A percentile compares a stretch with the other conserved stretches of the same genome.
Evolutionary conservation across 2,113 vertebrate species (phyloP).

Genomic region (Laticauda colubrina): DNA sequence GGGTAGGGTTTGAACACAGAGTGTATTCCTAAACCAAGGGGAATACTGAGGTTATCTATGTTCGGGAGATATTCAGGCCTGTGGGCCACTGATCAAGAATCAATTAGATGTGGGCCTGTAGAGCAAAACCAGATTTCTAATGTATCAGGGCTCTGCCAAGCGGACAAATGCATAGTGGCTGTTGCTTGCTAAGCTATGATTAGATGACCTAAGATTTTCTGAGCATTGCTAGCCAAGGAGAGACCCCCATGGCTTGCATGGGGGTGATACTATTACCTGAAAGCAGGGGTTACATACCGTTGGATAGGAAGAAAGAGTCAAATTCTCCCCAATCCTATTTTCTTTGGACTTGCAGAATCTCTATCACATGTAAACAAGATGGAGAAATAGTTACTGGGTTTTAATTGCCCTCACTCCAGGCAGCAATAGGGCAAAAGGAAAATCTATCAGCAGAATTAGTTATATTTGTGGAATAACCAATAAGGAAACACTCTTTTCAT

Average conservation of each 20-base stretch:
- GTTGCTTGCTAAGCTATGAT: background rate
- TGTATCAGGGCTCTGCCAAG: background rate
- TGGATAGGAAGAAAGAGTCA: background rate
- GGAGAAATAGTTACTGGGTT: background rate
- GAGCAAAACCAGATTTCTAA: background rate
- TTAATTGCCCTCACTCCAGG: background rate
- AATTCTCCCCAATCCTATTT: background rate
- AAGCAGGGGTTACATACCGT: background rate
- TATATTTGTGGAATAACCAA: background rate
- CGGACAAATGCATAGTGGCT: background rate
- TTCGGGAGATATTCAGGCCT: background rate
- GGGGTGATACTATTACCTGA: background rate
- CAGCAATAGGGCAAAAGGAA: background rate
- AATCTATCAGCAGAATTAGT: background rate
- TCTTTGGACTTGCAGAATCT: background rate
- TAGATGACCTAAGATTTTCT: background rate
- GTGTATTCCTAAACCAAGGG: constrained; percentile 8
- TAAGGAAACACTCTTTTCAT: background rate
- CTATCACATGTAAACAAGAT: background rate
- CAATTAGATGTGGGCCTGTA: background rate
- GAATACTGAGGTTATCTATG: background rate
- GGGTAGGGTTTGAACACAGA: background rate
- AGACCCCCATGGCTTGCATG: background rate
- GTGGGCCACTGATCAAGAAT: background rate
- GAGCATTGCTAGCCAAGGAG: background rate